phyloP scores from a whole-genome alignment of 2,113 vertebrate species.

The Microtus pennsylvanicus region DNA sequence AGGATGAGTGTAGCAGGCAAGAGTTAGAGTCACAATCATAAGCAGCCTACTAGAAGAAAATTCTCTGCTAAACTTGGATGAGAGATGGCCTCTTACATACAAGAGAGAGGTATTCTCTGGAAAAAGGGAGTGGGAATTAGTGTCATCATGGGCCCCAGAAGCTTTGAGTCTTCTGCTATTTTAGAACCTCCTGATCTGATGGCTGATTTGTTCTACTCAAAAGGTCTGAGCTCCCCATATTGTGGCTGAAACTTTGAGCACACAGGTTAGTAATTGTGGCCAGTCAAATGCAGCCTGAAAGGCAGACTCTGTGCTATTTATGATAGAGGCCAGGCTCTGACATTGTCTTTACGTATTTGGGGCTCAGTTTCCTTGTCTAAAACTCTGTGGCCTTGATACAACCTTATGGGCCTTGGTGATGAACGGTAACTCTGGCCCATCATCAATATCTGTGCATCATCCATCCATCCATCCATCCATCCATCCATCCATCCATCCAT shows the following conservation, averaged over 20 bases:
- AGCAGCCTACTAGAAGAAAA: not conserved
- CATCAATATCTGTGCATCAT: not conserved
- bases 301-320: fast-evolving
- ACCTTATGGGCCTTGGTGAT: not conserved
- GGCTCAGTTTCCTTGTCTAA: not conserved
- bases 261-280: not conserved
- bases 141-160: not conserved
- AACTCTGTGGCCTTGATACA: not conserved
- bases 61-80: not conserved
- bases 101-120: not conserved
- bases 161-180: not conserved
- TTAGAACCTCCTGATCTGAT: not conserved
- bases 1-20: not conserved
- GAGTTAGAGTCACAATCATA: not conserved
- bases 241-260: not conserved
- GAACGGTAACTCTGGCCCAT: not conserved
- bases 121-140: no score
- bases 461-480: no score
- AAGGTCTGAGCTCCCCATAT: no score
- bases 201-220: fast-evolving
- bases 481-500: not conserved
- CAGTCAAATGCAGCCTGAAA: not conserved
- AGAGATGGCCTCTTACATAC: not conserved
- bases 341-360: not conserved
- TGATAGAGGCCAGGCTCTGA: no score